A percentile compares a stretch with the other conserved stretches of the same genome.
Evolutionary conservation across 2,113 vertebrate species (phyloP).

Genomic region (Catharus bicknelli): DNA sequence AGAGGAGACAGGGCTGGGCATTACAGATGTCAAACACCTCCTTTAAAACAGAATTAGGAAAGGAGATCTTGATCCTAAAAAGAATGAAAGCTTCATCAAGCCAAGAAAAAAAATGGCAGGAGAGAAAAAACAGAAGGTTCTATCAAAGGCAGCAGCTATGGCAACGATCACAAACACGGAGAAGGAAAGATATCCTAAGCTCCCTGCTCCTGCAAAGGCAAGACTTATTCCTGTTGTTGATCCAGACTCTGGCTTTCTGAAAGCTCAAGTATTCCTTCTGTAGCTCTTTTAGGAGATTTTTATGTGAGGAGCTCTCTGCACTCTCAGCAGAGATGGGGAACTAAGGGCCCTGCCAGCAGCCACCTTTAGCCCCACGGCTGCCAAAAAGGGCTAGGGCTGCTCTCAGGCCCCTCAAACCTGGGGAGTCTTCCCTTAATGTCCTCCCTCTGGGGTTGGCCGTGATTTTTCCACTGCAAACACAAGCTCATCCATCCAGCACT

Average conservation of each 20-base stretch:
- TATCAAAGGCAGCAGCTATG: background rate
- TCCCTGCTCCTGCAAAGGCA: background rate
- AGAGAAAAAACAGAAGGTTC: slow-evolving; percentile 1
- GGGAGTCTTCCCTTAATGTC: background rate
- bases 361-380: background rate
- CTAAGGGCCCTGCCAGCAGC: background rate
- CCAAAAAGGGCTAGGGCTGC: background rate
- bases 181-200: background rate
- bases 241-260: background rate
- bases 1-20: background rate
- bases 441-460: background rate
- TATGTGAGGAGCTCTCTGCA: background rate
- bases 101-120: slow-evolving; percentile 24
- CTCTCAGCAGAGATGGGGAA: background rate
- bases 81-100: background rate
- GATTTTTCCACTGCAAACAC: background rate
- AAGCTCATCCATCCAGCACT: background rate
- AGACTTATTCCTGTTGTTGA: background rate
- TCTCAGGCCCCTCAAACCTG: background rate
- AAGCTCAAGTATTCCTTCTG: background rate
- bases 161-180: background rate
- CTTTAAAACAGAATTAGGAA: slow-evolving; percentile 1
- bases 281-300: background rate
- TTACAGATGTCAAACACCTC: background rate
- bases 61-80: background rate